phyloP scores from a whole-genome alignment of 2,888 invertebrate genomes.

The Ochropacha duplaris region DNA sequence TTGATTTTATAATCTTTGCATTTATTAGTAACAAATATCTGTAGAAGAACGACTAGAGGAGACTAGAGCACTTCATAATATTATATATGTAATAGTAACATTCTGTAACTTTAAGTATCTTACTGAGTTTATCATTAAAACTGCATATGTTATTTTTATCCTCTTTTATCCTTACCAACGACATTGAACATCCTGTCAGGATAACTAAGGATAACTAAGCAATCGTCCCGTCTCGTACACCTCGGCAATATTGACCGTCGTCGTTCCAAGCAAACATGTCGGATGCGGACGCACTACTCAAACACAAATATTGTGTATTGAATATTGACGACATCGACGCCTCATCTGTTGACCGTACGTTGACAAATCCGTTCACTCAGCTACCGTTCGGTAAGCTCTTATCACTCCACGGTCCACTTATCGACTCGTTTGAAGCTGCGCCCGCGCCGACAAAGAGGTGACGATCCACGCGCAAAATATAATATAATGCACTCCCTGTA shows the following conservation, averaged over 20 bases:
- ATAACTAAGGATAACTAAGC: background rate
- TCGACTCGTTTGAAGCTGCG: conserved; percentile 64
- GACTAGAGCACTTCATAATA: no score
- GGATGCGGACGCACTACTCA: conserved; percentile 20
- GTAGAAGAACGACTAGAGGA: no score
- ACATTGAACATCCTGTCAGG: background rate
- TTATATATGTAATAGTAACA: no score
- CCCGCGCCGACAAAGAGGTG: conserved; percentile 75
- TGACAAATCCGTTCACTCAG: conserved; percentile 73
- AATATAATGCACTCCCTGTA: conserved; percentile 12
- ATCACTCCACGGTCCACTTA: conserved; percentile 67
- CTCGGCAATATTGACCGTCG: conserved; percentile 9
- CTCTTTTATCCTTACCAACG: background rate
- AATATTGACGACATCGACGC: conserved; percentile 42
- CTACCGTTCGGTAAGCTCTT: conserved; percentile 69
- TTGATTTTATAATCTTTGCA: no score
- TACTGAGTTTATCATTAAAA: no score
- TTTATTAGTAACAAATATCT: no score
- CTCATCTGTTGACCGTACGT: conserved; percentile 69
- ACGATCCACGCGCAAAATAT: conserved; percentile 64
- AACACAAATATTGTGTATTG: conserved; percentile 49
- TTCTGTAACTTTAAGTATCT: no score
- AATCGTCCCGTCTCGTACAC: background rate
- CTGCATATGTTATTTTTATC: no score
- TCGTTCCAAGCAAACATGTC: conserved; percentile 4